Percentiles rank a stretch among this genome's conserved stretches.
Evolutionary conservation across 2,113 vertebrate species (phyloP).

Genomic region (Mirza zaza): DNA sequence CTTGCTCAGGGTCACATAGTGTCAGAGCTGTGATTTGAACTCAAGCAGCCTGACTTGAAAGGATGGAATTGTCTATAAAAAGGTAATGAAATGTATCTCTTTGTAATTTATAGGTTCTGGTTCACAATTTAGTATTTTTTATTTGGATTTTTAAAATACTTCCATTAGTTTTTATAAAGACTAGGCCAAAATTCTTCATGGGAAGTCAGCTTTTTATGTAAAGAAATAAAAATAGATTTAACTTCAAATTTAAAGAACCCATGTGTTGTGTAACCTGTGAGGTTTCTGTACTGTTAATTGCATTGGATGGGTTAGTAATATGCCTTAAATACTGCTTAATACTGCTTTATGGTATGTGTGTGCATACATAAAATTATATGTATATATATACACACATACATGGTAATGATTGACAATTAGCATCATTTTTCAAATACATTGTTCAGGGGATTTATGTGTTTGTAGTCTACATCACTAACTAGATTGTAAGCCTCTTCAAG

Average conservation of each 20-base stretch:
- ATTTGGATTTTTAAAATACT: slow-evolving; percentile 31
- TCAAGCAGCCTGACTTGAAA: neutral
- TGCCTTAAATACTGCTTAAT: neutral
- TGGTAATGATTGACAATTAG: neutral
- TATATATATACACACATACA: neutral
- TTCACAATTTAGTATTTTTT: slow-evolving; percentile 42
- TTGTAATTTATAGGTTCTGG: slow-evolving; percentile 26
- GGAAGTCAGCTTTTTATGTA: neutral
- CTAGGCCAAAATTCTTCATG: neutral
- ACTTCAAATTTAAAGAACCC: neutral
- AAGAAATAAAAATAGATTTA: neutral
- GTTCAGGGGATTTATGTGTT: neutral
- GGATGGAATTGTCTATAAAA: slow-evolving; percentile 31
- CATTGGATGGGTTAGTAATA: slow-evolving; percentile 7
- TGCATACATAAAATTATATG: neutral
- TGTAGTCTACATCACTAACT: neutral
- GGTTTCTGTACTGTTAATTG: neutral
- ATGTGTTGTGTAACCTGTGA: neutral
- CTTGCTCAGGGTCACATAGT: neutral
- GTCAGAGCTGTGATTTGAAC: neutral
- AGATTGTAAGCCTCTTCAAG: neutral
- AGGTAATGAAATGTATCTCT: neutral
- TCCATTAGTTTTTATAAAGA: neutral
- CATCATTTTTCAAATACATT: slow-evolving; percentile 1
- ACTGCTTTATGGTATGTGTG: neutral